Evolutionary conservation across 2,888 invertebrate genomes (phyloP), one percentile per base, ranked within the genome.

Genomic region (Strigamia transsilvanica): DNA sequence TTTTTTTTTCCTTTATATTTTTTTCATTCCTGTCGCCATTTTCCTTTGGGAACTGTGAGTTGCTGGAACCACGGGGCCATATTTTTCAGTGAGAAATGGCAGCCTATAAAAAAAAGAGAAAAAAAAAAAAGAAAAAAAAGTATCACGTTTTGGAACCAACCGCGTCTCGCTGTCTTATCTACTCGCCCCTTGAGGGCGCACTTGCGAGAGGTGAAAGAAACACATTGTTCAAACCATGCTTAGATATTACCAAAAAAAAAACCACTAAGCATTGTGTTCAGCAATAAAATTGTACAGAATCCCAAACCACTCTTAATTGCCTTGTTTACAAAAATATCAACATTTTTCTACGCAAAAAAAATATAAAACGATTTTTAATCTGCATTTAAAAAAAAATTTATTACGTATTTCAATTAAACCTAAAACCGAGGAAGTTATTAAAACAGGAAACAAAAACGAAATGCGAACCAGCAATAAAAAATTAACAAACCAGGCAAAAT

Each of bases 1-100:
- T 73, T 73, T 51, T 51, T 51, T 51, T 73, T 73, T 73, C n/a
- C 23, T 73, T 73, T 73, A 73, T 73, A 73, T 73, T 73, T 73
- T 73, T 73, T 73, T 73, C 73, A 73, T 73, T 73, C 73, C 73
- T 73, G 73, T 73, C 73, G 23, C 73, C 73, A 73, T 73, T 73
- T 32, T 73, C 73, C 73, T 73, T 73, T 73, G 73, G 73, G 73
- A 73, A 73, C 73, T 73, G 73, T 73, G 73, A 73, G 73, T 73
- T 73, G 73, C 73, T 73, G 73, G 73, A 73, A 73, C 73, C 73
- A 73, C 73, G 73, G 73, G 73, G 73, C 73, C 73, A 73, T 73
- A 73, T 73, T 73, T 73, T 73, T 73, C 73, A 73, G 73, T 73
- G 73, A 73, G 73, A 73, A 73, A 73, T 73, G 73, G 73, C 73